Evolutionary conservation across 2,113 vertebrate genomes (phyloP), one percentile per base, ranked within the genome.

Genomic region (Triplophysa tibetana): DNA sequence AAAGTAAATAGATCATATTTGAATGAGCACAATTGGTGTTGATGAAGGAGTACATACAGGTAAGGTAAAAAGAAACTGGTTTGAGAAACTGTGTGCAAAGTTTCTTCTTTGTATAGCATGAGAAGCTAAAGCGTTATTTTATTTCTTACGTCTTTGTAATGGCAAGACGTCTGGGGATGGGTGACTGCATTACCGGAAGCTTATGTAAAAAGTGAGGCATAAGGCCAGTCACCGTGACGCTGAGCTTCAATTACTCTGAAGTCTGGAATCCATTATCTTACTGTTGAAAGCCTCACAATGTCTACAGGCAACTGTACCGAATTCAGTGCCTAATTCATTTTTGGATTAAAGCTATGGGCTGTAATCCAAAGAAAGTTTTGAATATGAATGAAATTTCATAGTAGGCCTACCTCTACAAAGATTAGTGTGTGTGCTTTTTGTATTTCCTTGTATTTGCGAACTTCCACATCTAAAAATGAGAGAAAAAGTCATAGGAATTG

Each of bases 121-220:
- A 75, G 58, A 75, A 75, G n/a, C n/a, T n/a, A n/a, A n/a, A n/a
- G 16, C 23, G 9, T 48, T 74, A 33, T 61, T n/a, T 60, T 43
- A 43, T 63, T 48, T 38, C 33, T 75, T 50, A 50, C 38, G 4
- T 61, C 63, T 75, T 75, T 52, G 60, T 26, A 17, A 77, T 33
- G 60, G 33, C 75, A 77, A 54, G 43, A 54, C 19, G 16, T 24
- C 19, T 76, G 41, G 61, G 7, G 24, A 65, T 12, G 24, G 58
- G 24, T 76, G 61, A 77, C 45, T 76, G 61, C 45, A 64, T 65
- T 64, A 76, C 23, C 16, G 45, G 48, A 75, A 75, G 33, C 33
- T 29, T 48, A 75, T 75, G 41, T 63, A 63, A 48, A 58, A 62
- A 63, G 9, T 19, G 23, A 12, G 60, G 58, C 58, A 38, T 58